Percentiles rank a stretch among this genome's conserved stretches.
These are phyloP conservation scores for Erythrolamprus reginae DNA, from an alignment of 2,113 vertebrate genomes.

Conservation along the genomic window DNA sequence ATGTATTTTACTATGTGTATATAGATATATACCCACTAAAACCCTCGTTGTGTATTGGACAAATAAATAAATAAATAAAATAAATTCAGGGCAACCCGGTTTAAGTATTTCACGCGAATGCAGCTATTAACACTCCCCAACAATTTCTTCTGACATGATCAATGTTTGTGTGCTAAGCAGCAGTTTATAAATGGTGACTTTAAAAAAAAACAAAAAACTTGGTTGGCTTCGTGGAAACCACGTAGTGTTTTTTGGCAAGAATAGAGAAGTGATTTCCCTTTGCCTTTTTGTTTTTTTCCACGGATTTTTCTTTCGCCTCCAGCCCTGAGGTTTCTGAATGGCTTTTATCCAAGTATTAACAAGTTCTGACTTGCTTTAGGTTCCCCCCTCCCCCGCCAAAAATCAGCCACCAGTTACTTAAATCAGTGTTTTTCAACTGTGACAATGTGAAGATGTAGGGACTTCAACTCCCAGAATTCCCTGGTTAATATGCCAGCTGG, in stretches of 20 bases:
- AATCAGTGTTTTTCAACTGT: not conserved
- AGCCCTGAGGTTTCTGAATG: not conserved
- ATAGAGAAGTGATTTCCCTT: not conserved
- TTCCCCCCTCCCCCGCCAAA: too few species aligned
- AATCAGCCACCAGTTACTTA: not conserved
- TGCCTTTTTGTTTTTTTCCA: not conserved
- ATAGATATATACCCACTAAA: too few species aligned
- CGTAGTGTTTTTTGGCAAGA: not conserved
- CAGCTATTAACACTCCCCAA: not conserved
- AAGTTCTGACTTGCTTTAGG: not conserved
- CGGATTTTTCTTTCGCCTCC: not conserved
- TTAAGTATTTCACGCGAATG: not conserved
- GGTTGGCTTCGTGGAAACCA: not conserved
- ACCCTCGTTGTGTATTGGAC: too few species aligned
- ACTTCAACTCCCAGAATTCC: not conserved
- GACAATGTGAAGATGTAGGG: not conserved
- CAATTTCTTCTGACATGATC: not conserved
- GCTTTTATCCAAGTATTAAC: not conserved
- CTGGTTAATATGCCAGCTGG: not conserved
- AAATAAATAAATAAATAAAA: too few species aligned
- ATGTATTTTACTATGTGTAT: too few species aligned
- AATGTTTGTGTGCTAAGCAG: not conserved
- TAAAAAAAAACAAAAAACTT: too few species aligned
- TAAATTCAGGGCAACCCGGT: not conserved
- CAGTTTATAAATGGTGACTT: not conserved